Evolutionary conservation across 2,113 vertebrate species (phyloP).

Genomic region (Colius striatus): DNA sequence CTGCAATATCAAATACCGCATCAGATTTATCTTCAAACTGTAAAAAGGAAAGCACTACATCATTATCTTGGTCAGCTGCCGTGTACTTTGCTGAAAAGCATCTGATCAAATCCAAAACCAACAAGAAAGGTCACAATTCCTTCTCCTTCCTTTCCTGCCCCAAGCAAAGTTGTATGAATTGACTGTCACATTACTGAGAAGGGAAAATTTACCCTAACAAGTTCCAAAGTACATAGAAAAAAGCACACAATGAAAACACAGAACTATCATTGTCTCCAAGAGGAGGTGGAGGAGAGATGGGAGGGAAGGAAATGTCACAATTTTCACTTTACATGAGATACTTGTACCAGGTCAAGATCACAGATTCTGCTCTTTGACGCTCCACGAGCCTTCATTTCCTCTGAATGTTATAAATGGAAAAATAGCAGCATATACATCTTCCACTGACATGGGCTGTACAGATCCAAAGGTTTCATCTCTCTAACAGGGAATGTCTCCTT

Average conservation of each 20-base stretch:
- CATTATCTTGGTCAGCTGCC: slow-evolving; percentile 52
- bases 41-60: slow-evolving; percentile 66
- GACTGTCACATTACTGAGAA: not conserved
- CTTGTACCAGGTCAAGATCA: not conserved
- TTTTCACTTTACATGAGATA: not conserved
- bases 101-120: not conserved
- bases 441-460: not conserved
- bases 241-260: not conserved
- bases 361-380: not conserved
- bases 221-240: not conserved
- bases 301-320: not conserved
- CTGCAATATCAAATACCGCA: slow-evolving; percentile 80
- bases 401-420: not conserved
- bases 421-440: not conserved
- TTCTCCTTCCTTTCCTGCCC: not conserved
- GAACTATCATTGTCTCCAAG: not conserved
- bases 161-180: not conserved
- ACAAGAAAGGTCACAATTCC: not conserved
- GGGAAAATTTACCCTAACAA: not conserved
- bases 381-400: not conserved
- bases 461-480: not conserved
- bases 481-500: not conserved
- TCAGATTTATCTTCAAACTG: slow-evolving; percentile 83
- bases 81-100: not conserved
- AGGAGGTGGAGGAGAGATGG: not conserved